Percentiles rank a stretch among this genome's conserved stretches.
Evolutionary conservation across 2,797 vertebrate genomes (phyloP).

Genomic region (Poliocrania exsul): DNA sequence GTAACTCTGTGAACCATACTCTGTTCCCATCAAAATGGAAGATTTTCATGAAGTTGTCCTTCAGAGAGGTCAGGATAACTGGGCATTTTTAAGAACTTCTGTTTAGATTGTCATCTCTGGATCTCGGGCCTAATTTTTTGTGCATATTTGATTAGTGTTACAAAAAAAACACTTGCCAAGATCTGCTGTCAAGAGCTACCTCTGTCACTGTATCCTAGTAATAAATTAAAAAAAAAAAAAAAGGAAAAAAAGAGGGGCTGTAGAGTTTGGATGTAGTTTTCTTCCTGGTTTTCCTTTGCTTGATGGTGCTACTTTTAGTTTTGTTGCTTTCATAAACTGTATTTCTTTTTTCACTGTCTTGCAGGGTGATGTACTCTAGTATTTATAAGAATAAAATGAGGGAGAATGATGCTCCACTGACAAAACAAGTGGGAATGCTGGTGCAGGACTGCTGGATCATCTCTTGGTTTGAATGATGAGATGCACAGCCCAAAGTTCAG

Average conservation of each 20-base stretch:
- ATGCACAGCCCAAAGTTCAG: background rate
- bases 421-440: background rate
- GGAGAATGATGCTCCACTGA: background rate
- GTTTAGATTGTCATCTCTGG: background rate
- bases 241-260: background rate
- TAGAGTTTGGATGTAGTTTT: background rate
- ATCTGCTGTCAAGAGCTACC: background rate
- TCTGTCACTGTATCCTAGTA: background rate
- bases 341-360: background rate
- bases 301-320: background rate
- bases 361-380: background rate
- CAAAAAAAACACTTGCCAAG: background rate
- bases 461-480: background rate
- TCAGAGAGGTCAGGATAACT: background rate
- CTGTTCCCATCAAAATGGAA: background rate
- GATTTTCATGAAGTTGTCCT: background rate
- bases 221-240: background rate
- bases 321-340: background rate
- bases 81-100: background rate
- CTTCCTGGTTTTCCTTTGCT: background rate
- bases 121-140: background rate
- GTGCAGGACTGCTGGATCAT: background rate
- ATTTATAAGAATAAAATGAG: background rate
- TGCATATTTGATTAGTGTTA: background rate
- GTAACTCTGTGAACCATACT: background rate